Base-by-base conservation (phyloP, 2,888 invertebrate genomes). In the Sussaba pulchella region DNA sequence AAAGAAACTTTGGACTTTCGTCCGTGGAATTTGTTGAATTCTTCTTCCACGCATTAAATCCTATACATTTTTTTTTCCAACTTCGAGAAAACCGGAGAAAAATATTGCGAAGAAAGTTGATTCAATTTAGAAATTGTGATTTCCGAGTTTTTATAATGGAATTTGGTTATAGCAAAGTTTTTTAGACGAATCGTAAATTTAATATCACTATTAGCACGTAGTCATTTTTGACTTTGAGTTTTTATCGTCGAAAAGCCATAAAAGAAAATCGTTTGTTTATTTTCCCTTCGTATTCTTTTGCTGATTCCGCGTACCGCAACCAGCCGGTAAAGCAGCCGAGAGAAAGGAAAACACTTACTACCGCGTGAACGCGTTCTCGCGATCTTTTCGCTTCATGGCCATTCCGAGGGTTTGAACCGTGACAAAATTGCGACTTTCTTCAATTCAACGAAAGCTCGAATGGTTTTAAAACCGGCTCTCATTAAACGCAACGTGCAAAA, bases 331-430 rank as follows among this genome's bases (percentile, higher is more conserved):
- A 41, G 21, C 39, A 61, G 21, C 4, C 12, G n/a, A 4, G 39
- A 39, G 39, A 39, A 21, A 36, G 61, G 39, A 24, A 52, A 24
- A 14, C 12, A 54, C 54, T 69, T 69, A 69, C 54, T 69, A 69
- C 26, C 69, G 52, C 41, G 50, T 21, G 8, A 39, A 69, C 41
- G 54, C 52, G 41, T 69, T 52, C 41, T 26, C 26, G 41, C 17
- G 41, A 69, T 69, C 52, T 17, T n/a, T 69, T 69, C 52, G 39
- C 69, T 54, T 54, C 54, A 69, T 69, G 41, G 26, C 12, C 41
- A 36, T n/a, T 31, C 10, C 17, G 41, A 14, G 17, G 41, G 39
- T n/a, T n/a, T n/a, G n/a, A n/a, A 69, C 14, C 41, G 69, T 24
- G 24, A 54, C 52, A 21, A 61, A 69, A 52, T 19, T 12, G 12